Percentiles rank a stretch among this genome's conserved stretches.
These are phyloP conservation scores for Theonella swinhoei DNA, from an alignment of 37 sponge, comb jelly and placozoan species.

Conservation along the genomic window DNA sequence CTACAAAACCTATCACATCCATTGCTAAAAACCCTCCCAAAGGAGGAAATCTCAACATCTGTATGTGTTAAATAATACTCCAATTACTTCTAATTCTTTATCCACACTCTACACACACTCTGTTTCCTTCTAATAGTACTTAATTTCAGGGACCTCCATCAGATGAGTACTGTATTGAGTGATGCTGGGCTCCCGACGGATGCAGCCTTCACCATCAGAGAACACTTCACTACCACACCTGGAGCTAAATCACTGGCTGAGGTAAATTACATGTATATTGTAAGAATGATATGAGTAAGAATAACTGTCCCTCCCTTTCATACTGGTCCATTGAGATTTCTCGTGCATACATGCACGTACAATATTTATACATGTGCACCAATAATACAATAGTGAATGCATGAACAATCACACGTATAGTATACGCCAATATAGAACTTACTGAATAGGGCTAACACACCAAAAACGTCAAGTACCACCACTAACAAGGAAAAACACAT, in stretches of 20 bases:
- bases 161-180: slow-evolving; percentile 35
- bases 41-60: background rate
- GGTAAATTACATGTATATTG: slow-evolving; percentile 5
- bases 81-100: background rate
- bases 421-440: no score
- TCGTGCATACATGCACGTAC: no score
- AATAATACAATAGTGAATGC: no score
- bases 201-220: slow-evolving; percentile 56
- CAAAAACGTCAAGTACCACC: no score
- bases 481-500: no score
- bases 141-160: slow-evolving; percentile 41
- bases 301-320: no score
- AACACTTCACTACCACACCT: slow-evolving; percentile 35
- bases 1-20: background rate
- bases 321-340: no score
- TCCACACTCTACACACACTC: background rate
- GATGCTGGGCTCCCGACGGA: slow-evolving; percentile 40
- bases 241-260: slow-evolving; percentile 24
- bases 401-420: no score
- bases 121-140: background rate
- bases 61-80: background rate
- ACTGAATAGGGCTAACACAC: no score
- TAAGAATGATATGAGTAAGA: no score
- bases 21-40: background rate
- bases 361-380: no score